Evolutionary conservation across 1,140 invertebrate species (phyloP).

Genomic region (Papilio dardanus): DNA sequence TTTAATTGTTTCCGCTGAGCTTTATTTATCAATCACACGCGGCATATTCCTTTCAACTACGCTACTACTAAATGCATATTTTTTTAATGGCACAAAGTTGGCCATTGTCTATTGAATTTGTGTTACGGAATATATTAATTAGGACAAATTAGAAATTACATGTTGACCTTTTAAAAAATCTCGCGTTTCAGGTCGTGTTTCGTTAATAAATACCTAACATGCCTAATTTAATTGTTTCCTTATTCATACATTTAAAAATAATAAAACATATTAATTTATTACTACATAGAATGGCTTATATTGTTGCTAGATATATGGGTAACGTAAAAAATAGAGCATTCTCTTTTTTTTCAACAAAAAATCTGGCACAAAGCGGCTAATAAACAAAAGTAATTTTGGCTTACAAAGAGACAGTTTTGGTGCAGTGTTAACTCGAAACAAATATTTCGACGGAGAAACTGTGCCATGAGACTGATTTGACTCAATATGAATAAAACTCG

Average conservation of each 20-base stretch:
- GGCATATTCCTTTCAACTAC: neutral
- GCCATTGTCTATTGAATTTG: too few species aligned
- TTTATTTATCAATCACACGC: constrained; percentile 28
- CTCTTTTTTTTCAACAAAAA: constrained; percentile 7
- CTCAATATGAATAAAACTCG: constrained; percentile 57
- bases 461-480: constrained; percentile 34
- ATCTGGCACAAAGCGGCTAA: neutral
- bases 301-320: neutral
- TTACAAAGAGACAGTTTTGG: constrained; percentile 23
- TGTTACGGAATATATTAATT: neutral
- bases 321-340: neutral
- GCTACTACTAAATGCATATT: neutral
- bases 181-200: too few species aligned
- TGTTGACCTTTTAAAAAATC: too few species aligned
- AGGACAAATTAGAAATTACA: too few species aligned
- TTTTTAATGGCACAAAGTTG: too few species aligned
- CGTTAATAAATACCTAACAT: too few species aligned
- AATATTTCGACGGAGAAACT: constrained; percentile 26
- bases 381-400: constrained; percentile 28
- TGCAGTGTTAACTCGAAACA: constrained; percentile 16
- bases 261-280: too few species aligned
- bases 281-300: neutral
- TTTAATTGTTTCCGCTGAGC: constrained; percentile 28
- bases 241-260: too few species aligned
- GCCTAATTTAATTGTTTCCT: too few species aligned